Percentiles rank a stretch among this genome's conserved stretches.
Evolutionary conservation across 30 jellyfish, hydroid and myxozoan genomes (phyloP).

Genomic region (Hydractinia symbiolongicarpus): DNA sequence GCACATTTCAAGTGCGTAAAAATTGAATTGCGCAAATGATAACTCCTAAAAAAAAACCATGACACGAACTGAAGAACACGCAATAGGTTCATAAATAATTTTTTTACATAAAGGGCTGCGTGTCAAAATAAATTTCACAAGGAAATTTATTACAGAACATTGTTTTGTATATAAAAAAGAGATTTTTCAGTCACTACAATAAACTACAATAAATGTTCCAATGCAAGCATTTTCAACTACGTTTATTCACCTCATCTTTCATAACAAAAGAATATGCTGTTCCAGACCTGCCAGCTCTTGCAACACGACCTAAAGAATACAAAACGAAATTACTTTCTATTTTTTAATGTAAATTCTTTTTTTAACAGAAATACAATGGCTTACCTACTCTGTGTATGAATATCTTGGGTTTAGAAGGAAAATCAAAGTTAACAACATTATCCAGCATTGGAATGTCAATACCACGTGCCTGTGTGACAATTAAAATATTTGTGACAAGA

Average conservation of each 20-base stretch:
- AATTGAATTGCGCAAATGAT: too few relatives aligned
- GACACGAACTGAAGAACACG: too few relatives aligned
- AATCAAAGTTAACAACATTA: constrained; percentile 81
- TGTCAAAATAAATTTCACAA: too few relatives aligned
- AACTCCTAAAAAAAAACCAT: too few relatives aligned
- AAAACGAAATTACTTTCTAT: not conserved
- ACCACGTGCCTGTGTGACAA: constrained; percentile 86
- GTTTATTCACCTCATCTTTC: constrained; percentile 65
- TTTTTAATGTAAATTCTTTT: not conserved
- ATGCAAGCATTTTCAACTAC: too few relatives aligned
- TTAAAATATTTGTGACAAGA: not conserved
- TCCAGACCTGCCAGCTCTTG: constrained; percentile 95
- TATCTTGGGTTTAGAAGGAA: constrained; percentile 89
- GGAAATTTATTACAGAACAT: too few relatives aligned
- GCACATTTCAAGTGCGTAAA: too few relatives aligned
- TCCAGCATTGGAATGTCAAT: constrained; percentile 96
- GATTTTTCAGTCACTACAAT: too few relatives aligned
- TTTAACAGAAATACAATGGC: not conserved
- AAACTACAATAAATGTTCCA: too few relatives aligned
- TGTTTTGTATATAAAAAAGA: too few relatives aligned
- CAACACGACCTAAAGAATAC: constrained; percentile 82
- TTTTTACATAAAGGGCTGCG: too few relatives aligned
- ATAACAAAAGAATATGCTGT: constrained; percentile 81
- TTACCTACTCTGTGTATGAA: constrained; percentile 96
- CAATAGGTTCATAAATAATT: too few relatives aligned